A percentile compares a stretch with the other conserved stretches of the same genome.
Evolutionary conservation across 1,140 invertebrate genomes (phyloP).

Genomic region (Dreissena polymorpha): DNA sequence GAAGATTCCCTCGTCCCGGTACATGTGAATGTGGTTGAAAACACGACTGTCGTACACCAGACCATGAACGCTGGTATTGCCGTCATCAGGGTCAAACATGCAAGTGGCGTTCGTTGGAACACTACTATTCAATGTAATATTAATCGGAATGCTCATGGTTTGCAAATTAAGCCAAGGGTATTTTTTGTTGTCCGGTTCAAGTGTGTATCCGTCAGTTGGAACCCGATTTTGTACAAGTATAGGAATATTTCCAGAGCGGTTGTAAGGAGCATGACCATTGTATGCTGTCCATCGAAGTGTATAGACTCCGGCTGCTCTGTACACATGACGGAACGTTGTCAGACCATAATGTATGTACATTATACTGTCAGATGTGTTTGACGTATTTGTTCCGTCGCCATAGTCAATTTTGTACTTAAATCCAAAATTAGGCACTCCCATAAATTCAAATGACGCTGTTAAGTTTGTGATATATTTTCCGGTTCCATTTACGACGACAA

Average conservation of each 20-base stretch:
- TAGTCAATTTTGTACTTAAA: conserved; percentile 47
- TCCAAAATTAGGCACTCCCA: conserved; percentile 24
- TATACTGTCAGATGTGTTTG: background rate
- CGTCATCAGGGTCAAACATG: conserved; percentile 29
- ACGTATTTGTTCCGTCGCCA: conserved; percentile 7
- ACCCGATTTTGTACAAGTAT: conserved; percentile 39
- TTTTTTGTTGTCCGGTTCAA: conserved; percentile 24
- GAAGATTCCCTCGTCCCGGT: conserved; percentile 18
- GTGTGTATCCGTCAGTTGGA: conserved; percentile 14
- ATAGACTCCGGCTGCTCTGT: conserved; percentile 24
- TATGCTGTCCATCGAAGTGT: conserved; percentile 20
- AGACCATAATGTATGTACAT: conserved; percentile 11
- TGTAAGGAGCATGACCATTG: conserved; percentile 19
- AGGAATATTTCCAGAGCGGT: conserved; percentile 2
- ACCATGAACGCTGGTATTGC: background rate
- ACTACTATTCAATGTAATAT: conserved; percentile 22
- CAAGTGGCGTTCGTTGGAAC: conserved; percentile 45
- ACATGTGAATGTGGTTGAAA: conserved; percentile 9
- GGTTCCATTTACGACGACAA: conserved; percentile 26
- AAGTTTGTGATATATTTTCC: conserved; percentile 52
- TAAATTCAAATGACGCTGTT: conserved; percentile 23
- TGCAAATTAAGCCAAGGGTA: conserved; percentile 40
- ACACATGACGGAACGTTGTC: conserved; percentile 19
- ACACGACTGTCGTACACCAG: conserved; percentile 7
- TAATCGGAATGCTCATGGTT: conserved; percentile 1